Conservation (phyloP, 1,140 invertebrate genomes). For the Drosophila kikkawai region DNA sequence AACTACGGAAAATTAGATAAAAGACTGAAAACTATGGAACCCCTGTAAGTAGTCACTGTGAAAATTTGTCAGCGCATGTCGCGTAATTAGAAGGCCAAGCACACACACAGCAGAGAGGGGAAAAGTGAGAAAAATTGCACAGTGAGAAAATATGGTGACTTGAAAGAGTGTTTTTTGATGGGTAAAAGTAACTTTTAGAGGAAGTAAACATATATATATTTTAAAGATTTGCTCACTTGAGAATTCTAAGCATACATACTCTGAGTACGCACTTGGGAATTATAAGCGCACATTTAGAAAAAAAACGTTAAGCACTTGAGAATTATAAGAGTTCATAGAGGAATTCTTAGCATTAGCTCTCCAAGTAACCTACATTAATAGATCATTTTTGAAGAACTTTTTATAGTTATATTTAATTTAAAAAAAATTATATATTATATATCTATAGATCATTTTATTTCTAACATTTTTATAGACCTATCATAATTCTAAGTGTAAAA, state of each 20-base stretch:
- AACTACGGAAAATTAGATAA: slow-evolving; percentile 16
- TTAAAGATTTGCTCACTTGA: no score
- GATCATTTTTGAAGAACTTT: not conserved
- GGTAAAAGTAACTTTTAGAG: no score
- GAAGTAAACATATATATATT: no score
- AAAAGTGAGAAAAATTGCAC: slow-evolving; percentile 1
- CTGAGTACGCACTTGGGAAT: not conserved
- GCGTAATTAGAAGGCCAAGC: slow-evolving; percentile 68
- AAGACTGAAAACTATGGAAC: slow-evolving; percentile 1
- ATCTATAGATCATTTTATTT: not conserved
- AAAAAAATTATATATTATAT: not conserved
- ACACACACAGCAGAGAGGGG: slow-evolving; percentile 8
- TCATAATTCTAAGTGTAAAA: not conserved
- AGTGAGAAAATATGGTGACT: not conserved
- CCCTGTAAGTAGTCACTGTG: slow-evolving; percentile 19
- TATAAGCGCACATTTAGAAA: not conserved
- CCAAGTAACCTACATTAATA: not conserved
- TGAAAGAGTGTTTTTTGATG: not conserved
- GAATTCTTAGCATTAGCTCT: no score
- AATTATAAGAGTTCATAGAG: no score
- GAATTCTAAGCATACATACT: not conserved
- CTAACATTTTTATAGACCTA: not conserved
- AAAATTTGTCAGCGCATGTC: slow-evolving; percentile 72
- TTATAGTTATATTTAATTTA: no score
- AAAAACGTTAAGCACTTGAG: no score